Percentiles rank a stretch among this genome's conserved stretches.
These are phyloP conservation scores for Melanotus villosus DNA, from an alignment of 2,888 invertebrate genomes.

Conservation along the genomic window DNA sequence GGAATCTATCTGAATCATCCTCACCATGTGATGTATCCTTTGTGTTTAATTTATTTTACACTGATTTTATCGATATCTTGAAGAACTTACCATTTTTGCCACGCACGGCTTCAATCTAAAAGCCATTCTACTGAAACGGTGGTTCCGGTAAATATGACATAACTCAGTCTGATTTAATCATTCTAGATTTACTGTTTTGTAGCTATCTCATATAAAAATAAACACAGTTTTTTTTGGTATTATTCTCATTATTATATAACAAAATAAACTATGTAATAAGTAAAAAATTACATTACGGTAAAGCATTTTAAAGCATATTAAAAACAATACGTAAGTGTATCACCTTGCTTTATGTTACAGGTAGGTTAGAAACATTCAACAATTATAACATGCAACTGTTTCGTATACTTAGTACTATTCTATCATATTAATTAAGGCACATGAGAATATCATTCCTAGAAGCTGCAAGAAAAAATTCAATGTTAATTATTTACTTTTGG, in stretches of 20 bases:
- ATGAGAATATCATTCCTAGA: conserved; percentile 88
- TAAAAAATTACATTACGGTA: conserved; percentile 38
- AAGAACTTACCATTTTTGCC: not conserved
- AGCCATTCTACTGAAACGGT: not conserved
- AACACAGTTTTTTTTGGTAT: no score
- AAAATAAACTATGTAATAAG: conserved; percentile 43
- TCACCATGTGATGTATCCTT: not conserved
- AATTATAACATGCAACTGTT: not conserved
- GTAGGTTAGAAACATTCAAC: conserved; percentile 11
- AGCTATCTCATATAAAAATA: no score
- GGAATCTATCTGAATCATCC: not conserved
- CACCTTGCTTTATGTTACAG: not conserved
- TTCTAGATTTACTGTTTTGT: no score
- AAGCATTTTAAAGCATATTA: conserved; percentile 28
- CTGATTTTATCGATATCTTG: not conserved
- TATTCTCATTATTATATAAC: conserved; percentile 35
- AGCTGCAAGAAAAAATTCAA: conserved; percentile 78
- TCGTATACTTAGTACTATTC: conserved; percentile 50
- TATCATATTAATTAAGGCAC: conserved; percentile 88
- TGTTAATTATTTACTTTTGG: no score
- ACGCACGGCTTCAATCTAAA: not conserved
- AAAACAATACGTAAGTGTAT: conserved; percentile 9
- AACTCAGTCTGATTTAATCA: no score
- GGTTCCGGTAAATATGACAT: no score
- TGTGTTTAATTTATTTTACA: not conserved